These are phyloP conservation scores for Mus musculus DNA, from an alignment of 2,113 vertebrate species.

Conservation along the genomic window GRCm39 chr7:125120001-125120500, in stretches of 20 bases:
- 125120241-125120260: not conserved
- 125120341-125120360: not conserved
- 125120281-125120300: not conserved
- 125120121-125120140: not conserved
- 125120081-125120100: not conserved
- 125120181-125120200: not conserved
- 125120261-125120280: not conserved
- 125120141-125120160: not conserved
- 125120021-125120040: not conserved
- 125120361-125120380: not conserved
- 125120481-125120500: not conserved
- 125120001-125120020: not conserved
- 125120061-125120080: not conserved
- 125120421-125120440: not conserved
- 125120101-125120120: not conserved
- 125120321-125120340: not conserved
- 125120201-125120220: not conserved
- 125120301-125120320: not conserved
- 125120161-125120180: not conserved
- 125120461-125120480: not conserved
- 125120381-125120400: not conserved
- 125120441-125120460: not conserved
- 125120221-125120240: not conserved
- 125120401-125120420: not conserved
- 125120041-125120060: not conserved